Base-by-base conservation (phyloP, 1,140 invertebrate genomes). In the Brachionus plicatilis region DNA sequence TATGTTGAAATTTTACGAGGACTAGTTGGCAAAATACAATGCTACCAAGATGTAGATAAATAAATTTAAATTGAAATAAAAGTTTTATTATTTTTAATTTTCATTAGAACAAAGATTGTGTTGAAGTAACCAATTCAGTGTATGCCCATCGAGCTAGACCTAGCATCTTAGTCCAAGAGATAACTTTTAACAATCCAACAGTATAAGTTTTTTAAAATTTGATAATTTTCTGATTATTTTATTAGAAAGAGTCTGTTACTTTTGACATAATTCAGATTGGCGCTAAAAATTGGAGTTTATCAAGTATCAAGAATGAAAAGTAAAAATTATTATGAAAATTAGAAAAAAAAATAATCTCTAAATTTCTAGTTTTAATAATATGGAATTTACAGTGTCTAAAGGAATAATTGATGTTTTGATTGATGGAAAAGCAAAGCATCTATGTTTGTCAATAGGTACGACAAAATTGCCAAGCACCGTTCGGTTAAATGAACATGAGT, bases 91-190 rank as follows among this genome's bases (percentile, higher is more conserved):
- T 9, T 87, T 83, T 37, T 37, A 6, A 37, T 37, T 37, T 37
- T 1, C 33, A 72, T 85, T 93, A 92, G 85, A 92, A 91, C 82
- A 89, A 89, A 76, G 90, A 91, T 41, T 93, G 93, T 70, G 90
- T 94, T 85, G 91, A 92, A 85, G 91, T 93, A 9, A 91, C 91
- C 3, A 93, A 93, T 86, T 91, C 92, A 75, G 92, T 93, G 87
- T 95, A 94, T 88, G 94, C 94, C 9, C 94, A 95, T 87, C 91
- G 94, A 85, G 92, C 92, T 6, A 91, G 94, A 37, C 93, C 94
- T 24, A 92, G 92, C 53, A 88, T 95, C 66, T 92, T 95, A 83
- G 92, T 95, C 27, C 94, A 96, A 89, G 93, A 94, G 87, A 92
- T 96, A 84, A 92, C 92, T 86, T 90, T 95, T 5, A 92, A 91